Evolutionary conservation across 2,797 vertebrate genomes (phyloP).

Genomic region (Centroberyx gerrardi): DNA sequence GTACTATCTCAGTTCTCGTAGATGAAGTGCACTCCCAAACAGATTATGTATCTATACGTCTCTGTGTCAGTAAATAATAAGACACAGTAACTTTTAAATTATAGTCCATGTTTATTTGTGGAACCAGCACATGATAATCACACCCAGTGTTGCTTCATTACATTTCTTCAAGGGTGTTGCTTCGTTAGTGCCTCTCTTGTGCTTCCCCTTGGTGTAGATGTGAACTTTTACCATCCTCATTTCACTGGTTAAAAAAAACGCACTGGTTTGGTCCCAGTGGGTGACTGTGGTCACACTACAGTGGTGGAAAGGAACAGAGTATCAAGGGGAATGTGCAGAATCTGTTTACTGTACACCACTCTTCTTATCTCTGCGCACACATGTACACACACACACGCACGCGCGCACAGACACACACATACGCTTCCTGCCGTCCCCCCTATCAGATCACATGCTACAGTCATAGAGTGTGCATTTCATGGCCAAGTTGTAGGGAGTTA

Average conservation of each 20-base stretch:
- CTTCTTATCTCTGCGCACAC: conserved; percentile 9
- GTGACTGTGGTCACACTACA: conserved; percentile 38
- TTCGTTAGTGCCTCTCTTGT: conserved; percentile 1
- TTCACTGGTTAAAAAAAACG: not conserved
- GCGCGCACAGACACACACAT: conserved; percentile 28
- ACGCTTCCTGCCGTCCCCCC: conserved; percentile 41
- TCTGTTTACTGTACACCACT: conserved; percentile 62
- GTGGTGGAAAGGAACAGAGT: conserved; percentile 27
- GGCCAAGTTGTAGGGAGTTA: conserved; percentile 61
- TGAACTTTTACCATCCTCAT: not conserved
- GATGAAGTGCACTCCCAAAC: not conserved
- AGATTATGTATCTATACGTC: conserved; percentile 2
- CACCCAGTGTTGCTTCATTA: conserved; percentile 54
- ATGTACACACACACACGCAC: conserved; percentile 43
- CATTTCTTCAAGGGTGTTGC: conserved; percentile 37
- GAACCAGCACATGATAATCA: conserved; percentile 7
- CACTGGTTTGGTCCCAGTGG: conserved; percentile 26
- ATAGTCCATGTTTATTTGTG: conserved; percentile 6
- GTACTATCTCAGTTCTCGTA: not conserved
- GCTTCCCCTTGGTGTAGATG: not conserved
- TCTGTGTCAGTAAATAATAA: conserved; percentile 1
- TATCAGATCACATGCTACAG: conserved; percentile 65
- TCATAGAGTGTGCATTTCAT: conserved; percentile 54
- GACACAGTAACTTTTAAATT: conserved; percentile 1
- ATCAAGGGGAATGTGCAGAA: conserved; percentile 64